phyloP scores from a whole-genome alignment of 2,797 vertebrate genomes.

The Anguilla megastoma region DNA sequence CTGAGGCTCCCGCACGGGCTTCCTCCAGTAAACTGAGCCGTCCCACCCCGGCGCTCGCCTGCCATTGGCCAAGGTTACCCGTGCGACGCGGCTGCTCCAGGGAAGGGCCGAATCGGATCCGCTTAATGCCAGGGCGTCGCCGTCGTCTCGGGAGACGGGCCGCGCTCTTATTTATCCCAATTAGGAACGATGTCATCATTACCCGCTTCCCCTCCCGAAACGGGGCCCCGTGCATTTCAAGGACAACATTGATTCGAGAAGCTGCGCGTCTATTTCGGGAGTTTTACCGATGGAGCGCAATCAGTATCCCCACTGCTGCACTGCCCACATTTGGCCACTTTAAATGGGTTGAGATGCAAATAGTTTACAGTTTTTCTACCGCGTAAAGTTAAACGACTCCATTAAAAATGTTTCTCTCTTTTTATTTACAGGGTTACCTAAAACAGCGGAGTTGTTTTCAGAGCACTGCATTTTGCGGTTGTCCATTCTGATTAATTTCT shows the following conservation, averaged over 20 bases:
- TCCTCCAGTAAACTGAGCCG: background rate
- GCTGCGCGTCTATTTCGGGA: background rate
- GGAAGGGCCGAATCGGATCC: background rate
- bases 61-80: background rate
- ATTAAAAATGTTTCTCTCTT: background rate
- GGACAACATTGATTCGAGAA: background rate
- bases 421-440: background rate
- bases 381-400: background rate
- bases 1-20: background rate
- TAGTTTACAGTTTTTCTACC: background rate
- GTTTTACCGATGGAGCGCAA: background rate
- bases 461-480: background rate
- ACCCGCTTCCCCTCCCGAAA: background rate
- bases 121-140: background rate
- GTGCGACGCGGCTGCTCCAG: background rate
- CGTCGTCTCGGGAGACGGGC: background rate
- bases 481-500: background rate
- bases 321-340: background rate
- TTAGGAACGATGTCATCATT: background rate
- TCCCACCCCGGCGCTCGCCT: background rate
- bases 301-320: background rate
- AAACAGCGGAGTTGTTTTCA: background rate
- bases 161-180: background rate
- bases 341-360: background rate
- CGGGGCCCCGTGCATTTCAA: background rate